Base-by-base conservation (phyloP, 2,113 vertebrate species). In the Coryphaenoides rupestris region DNA sequence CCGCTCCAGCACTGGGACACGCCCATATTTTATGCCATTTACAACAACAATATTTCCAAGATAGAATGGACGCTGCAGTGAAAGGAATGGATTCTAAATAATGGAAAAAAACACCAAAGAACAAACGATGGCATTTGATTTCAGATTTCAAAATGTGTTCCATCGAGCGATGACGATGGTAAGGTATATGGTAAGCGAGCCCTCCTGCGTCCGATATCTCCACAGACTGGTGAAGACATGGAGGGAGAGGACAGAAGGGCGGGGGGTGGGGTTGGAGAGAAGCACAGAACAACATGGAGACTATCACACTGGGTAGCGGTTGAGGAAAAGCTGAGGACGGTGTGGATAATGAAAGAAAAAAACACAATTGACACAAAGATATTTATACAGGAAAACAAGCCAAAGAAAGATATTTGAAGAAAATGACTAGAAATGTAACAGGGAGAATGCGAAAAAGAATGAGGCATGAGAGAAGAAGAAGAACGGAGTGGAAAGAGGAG, bases 1-100 rank as follows among this genome's bases (percentile, higher is more conserved):
- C 62, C 40, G 0, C 70, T 40, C 50, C 55, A 72, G 60, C 70
- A 65, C 58, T 72, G 13, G 72, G 83, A 81, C 83, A 86, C 81
- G 65, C 86, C 86, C 81, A 85, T 85, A 81, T 71, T 72, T 17
- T 50, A 50, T 7, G 2, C 33, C 40, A 60, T 59, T 19, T 7
- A 77, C 64, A 66, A 72, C 69, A 80, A 79, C 67, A 82, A 76
- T 60, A 79, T 21, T n/a, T 17, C 23, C n/a, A 58, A 19, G 6
- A 33, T 16, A 3, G 53, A 13, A 4, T 55, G 53, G 53, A 40
- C 19, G 15, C 19, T 19, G 52, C 7, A 63, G 45, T 17, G 45
- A 49, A 57, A 28, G 21, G 10, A 10, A 40, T 6, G 3, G 16
- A 33, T 33, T 2, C 19, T 22, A 60, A 1, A 62, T 28, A 55